Conservation (phyloP, 2,888 invertebrate genomes). For the Tetranychus piercei region DNA sequence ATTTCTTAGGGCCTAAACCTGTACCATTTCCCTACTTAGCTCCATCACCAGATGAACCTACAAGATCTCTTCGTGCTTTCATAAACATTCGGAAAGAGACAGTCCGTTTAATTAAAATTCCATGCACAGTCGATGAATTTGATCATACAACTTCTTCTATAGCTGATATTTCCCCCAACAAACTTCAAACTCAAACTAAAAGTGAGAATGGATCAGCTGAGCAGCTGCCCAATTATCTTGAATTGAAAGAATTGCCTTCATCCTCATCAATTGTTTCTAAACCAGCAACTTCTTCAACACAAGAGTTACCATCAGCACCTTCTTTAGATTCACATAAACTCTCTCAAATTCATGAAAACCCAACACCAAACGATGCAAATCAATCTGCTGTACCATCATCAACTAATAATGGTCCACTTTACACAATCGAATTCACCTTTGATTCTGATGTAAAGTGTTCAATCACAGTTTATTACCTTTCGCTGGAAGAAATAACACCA, state of each 20-base stretch:
- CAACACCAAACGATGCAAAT: too few relatives aligned
- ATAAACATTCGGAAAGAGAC: slow-evolving; percentile 95
- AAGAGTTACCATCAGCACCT: too few relatives aligned
- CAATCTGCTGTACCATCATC: too few relatives aligned
- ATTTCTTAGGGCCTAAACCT: slow-evolving; percentile 75
- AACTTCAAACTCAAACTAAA: too few relatives aligned
- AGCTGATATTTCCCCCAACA: neutral
- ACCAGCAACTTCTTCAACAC: too few relatives aligned
- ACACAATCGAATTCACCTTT: slow-evolving; percentile 91
- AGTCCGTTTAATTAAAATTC: slow-evolving; percentile 56
- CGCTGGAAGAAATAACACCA: slow-evolving; percentile 65
- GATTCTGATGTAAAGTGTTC: slow-evolving; percentile 86
- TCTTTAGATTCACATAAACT: too few relatives aligned
- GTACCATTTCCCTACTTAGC: slow-evolving; percentile 96
- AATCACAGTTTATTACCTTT: slow-evolving; percentile 86
- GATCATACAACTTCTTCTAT: neutral
- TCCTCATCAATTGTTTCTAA: neutral
- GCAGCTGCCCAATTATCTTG: neutral
- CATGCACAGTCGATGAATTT: too few relatives aligned
- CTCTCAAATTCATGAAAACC: too few relatives aligned
- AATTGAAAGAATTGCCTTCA: neutral
- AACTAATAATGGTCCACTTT: slow-evolving; percentile 37
- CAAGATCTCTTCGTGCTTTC: slow-evolving; percentile 81
- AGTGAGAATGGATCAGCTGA: neutral
- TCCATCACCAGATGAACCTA: slow-evolving; percentile 86